phyloP scores from a whole-genome alignment of 2,888 invertebrate species.

The Galeruca laticollis region DNA sequence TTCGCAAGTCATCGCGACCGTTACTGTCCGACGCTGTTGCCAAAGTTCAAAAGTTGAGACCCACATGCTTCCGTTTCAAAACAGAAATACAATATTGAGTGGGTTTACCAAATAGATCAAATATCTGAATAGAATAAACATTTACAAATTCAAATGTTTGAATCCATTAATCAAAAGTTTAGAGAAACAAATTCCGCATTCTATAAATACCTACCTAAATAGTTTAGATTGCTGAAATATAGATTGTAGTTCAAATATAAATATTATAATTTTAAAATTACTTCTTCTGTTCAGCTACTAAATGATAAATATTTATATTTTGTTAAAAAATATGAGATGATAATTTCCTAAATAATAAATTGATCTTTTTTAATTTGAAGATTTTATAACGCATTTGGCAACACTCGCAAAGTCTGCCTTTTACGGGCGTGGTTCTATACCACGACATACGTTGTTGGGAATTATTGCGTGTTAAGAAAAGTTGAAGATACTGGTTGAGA shows the following conservation, averaged over 20 bases:
- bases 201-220: background rate
- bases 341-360: too few species aligned
- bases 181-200: background rate
- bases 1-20: conserved; percentile 20
- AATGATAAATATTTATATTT: too few species aligned
- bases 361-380: too few species aligned
- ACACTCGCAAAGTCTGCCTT: conserved; percentile 4
- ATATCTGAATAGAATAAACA: background rate
- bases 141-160: background rate
- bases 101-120: conserved; percentile 8
- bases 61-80: conserved; percentile 4
- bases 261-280: background rate
- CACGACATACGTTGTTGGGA: conserved; percentile 13
- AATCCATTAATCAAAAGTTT: background rate
- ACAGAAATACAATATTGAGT: background rate
- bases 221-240: background rate
- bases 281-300: too few species aligned
- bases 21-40: background rate
- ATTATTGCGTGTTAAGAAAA: conserved; percentile 9
- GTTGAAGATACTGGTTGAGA: conserved; percentile 14
- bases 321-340: background rate
- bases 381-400: conserved; percentile 4
- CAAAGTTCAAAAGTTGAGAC: background rate
- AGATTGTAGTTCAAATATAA: background rate
- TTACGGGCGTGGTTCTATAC: conserved; percentile 16